Conservation (phyloP, 2,888 invertebrate genomes). For the Tridacna crocea region DNA sequence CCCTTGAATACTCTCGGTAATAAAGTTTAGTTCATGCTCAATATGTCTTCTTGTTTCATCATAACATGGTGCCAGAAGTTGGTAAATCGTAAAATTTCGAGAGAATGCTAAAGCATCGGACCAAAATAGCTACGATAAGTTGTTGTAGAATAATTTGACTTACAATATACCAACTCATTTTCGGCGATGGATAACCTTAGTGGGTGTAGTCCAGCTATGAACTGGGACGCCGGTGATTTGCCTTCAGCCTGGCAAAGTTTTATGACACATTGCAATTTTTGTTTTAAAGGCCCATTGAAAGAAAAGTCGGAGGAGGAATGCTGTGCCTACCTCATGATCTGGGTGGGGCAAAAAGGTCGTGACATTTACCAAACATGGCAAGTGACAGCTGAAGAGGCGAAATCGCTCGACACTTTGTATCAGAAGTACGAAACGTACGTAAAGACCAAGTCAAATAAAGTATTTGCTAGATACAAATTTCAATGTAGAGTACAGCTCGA, state of each 20-base stretch:
- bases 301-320: slow-evolving; percentile 33
- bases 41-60: neutral
- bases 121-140: neutral
- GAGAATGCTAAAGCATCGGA: neutral
- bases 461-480: slow-evolving; percentile 56
- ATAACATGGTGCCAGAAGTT: slow-evolving; percentile 20
- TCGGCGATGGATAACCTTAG: slow-evolving; percentile 13
- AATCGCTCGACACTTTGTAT: slow-evolving; percentile 25
- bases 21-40: slow-evolving; percentile 2
- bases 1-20: neutral
- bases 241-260: slow-evolving; percentile 47
- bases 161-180: neutral
- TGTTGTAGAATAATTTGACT: neutral
- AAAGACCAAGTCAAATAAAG: slow-evolving; percentile 44
- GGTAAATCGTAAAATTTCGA: slow-evolving; percentile 3
- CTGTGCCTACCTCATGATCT: slow-evolving; percentile 53
- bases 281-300: slow-evolving; percentile 56
- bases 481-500: slow-evolving; percentile 41
- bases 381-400: slow-evolving; percentile 39
- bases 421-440: slow-evolving; percentile 39
- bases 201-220: slow-evolving; percentile 29
- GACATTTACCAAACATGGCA: slow-evolving; percentile 46
- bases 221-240: slow-evolving; percentile 38
- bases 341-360: slow-evolving; percentile 57
- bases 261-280: slow-evolving; percentile 39